A percentile compares a stretch with the other conserved stretches of the same genome.
Conservation (phyloP, 2,113 vertebrate species). For the Zootoca vivipara region DNA sequence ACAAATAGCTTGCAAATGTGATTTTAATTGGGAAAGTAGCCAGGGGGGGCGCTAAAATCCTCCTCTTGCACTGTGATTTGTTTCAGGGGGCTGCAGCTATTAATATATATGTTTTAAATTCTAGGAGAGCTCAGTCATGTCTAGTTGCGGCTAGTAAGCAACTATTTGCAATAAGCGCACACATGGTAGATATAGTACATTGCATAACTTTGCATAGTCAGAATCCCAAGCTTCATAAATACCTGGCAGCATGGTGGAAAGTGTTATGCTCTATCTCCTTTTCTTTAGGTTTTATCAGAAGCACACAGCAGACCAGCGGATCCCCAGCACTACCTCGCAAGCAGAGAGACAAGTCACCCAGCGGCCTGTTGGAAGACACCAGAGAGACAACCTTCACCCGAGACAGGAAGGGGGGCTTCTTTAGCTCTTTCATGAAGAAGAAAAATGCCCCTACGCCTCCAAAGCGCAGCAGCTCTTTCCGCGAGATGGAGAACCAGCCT, state of each 20-base stretch:
- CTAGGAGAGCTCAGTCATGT: background rate
- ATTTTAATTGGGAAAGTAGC: background rate
- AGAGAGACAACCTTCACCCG: constrained; percentile 94
- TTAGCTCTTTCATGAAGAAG: constrained; percentile 99
- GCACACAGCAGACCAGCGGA: constrained; percentile 76
- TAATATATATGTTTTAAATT: background rate
- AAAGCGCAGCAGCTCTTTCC: constrained; percentile 95
- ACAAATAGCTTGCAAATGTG: background rate
- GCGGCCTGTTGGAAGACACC: constrained; percentile 88
- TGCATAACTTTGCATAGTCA: background rate
- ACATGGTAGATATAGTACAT: background rate
- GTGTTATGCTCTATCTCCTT: constrained; percentile 9
- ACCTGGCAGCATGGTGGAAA: background rate
- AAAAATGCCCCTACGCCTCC: constrained; percentile 93
- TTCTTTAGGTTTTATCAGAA: constrained; percentile 82
- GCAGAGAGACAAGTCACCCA: constrained; percentile 94
- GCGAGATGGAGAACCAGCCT: constrained; percentile 97
- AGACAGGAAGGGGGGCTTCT: constrained; percentile 96
- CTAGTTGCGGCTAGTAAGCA: background rate
- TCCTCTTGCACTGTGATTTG: background rate
- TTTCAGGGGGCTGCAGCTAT: background rate
- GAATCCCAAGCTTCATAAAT: accelerated
- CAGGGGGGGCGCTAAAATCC: background rate
- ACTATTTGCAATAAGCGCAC: background rate
- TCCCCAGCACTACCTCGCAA: constrained; percentile 96